Percentiles rank a stretch among this genome's conserved stretches.
Evolutionary conservation across 2,113 vertebrate species (phyloP).

Genomic region (Saguinus imperator): DNA sequence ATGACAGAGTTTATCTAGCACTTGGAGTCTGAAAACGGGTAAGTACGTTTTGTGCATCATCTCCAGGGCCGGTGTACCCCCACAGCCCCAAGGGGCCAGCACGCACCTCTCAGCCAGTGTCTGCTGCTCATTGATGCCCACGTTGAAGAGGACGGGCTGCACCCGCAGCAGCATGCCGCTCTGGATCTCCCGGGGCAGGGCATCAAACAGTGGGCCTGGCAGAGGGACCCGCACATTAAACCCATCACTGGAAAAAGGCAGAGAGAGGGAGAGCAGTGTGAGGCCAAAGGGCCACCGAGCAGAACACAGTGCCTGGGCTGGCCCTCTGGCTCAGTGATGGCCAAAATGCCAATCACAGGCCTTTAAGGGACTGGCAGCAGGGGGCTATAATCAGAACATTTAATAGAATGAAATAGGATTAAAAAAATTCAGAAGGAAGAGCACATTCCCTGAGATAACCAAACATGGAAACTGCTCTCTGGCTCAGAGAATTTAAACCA

Average conservation of each 20-base stretch:
- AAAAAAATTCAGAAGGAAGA: background rate
- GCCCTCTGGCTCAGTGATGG: background rate
- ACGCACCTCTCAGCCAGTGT: slow-evolving; percentile 97
- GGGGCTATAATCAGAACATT: background rate
- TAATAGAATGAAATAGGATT: background rate
- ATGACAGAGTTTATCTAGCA: rapidly evolving
- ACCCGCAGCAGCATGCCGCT: slow-evolving; percentile 98
- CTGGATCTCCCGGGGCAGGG: slow-evolving; percentile 95
- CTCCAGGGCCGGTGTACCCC: rapidly evolving
- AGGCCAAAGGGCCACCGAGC: background rate
- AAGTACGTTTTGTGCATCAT: rapidly evolving
- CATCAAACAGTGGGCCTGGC: slow-evolving; percentile 95
- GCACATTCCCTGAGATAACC: rapidly evolving
- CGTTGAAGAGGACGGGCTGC: slow-evolving; percentile 97
- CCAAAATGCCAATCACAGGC: background rate
- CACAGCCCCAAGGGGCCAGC: rapidly evolving
- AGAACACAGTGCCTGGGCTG: too few species aligned
- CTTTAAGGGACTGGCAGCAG: background rate
- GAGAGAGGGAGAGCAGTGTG: background rate
- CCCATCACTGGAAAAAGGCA: slow-evolving; percentile 86
- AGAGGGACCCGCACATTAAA: slow-evolving; percentile 98
- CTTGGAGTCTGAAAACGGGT: background rate
- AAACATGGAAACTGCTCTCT: background rate
- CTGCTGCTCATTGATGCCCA: slow-evolving; percentile 99
- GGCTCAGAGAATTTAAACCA: background rate